Evolutionary conservation across 2,113 vertebrate genomes (phyloP).

Genomic region (Tragelaphus buxtoni): DNA sequence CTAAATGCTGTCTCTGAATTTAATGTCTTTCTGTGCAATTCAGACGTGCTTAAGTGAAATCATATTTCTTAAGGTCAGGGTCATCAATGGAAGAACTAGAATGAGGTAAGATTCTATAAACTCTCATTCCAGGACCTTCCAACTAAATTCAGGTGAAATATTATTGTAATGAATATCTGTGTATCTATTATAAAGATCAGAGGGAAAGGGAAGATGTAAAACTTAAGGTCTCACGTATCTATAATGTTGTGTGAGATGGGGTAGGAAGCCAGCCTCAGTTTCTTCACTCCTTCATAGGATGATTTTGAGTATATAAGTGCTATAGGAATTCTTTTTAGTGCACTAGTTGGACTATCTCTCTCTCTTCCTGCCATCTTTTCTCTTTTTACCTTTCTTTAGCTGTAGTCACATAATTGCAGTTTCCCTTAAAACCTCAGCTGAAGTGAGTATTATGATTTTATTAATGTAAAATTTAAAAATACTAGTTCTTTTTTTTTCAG

Average conservation of each 20-base stretch:
- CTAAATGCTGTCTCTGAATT: background rate
- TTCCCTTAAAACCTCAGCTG: background rate
- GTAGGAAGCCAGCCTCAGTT: background rate
- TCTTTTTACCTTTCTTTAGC: background rate
- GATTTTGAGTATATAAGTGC: background rate
- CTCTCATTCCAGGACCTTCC: background rate
- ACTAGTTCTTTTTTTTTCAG: background rate
- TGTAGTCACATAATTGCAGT: background rate
- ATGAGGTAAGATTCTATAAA: background rate
- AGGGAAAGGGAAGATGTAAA: background rate
- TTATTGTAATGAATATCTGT: background rate
- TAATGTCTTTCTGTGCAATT: slow-evolving; percentile 4
- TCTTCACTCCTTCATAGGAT: background rate
- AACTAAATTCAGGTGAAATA: slow-evolving; percentile 1
- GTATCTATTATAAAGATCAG: background rate
- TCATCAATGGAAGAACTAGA: background rate
- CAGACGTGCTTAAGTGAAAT: background rate
- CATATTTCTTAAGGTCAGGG: background rate
- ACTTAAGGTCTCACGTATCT: background rate
- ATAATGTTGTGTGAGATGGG: background rate
- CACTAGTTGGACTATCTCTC: background rate
- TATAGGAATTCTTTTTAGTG: background rate
- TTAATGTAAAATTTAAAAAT: background rate
- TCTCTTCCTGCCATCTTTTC: background rate
- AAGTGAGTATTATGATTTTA: background rate